A percentile compares a stretch with the other conserved stretches of the same genome.
These are phyloP conservation scores for Nothura maculosa DNA, from an alignment of 2,797 vertebrate species.

Conservation along the genomic window DNA sequence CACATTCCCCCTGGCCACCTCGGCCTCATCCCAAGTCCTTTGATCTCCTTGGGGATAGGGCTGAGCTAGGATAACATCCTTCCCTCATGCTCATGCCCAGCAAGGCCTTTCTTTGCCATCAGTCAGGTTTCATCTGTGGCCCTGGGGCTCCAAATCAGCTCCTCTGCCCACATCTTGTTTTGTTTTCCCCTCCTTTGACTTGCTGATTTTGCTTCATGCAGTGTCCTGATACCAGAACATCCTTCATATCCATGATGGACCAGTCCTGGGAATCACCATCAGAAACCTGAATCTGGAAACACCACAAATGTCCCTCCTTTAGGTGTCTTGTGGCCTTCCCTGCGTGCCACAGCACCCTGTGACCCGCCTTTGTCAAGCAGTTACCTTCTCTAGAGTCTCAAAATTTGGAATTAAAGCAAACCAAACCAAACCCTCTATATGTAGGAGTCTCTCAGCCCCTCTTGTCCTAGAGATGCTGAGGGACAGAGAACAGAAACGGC, in stretches of 20 bases:
- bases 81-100: background rate
- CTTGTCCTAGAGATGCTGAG: background rate
- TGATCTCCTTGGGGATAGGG: too few species aligned
- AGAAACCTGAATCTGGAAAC: background rate
- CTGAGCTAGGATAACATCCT: background rate
- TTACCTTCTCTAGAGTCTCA: background rate
- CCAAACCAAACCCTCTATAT: background rate
- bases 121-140: too few species aligned
- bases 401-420: background rate
- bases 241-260: background rate
- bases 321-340: background rate
- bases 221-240: fast-evolving
- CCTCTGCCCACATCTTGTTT: background rate
- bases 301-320: background rate
- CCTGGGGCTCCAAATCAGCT: background rate
- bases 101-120: too few species aligned
- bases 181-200: fast-evolving
- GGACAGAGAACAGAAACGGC: background rate
- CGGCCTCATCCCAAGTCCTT: background rate
- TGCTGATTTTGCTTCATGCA: fast-evolving
- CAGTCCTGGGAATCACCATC: background rate
- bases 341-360: fast-evolving
- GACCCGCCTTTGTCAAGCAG: background rate
- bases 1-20: background rate
- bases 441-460: background rate